Conservation (phyloP, 2,113 vertebrate genomes). For the Oreochromis aureus region DNA sequence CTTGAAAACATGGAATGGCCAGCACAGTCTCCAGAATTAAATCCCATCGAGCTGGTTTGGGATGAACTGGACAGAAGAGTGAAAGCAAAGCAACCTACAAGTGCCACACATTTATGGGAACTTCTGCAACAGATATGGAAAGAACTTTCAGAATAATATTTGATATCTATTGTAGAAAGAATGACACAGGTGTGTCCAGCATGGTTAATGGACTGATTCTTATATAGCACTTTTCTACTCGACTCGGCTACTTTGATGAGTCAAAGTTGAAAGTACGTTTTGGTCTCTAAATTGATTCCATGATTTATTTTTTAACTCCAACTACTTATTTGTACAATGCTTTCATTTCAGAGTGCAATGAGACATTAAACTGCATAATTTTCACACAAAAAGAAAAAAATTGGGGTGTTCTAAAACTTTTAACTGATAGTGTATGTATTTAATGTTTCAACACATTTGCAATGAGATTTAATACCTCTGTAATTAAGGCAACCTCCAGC, state of each 20-base stretch:
- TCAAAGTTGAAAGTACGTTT: background rate
- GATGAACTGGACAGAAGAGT: background rate
- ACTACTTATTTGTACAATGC: background rate
- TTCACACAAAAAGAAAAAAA: background rate
- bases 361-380: background rate
- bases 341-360: background rate
- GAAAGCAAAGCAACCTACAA: background rate
- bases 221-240: background rate
- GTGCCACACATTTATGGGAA: background rate
- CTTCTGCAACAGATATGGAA: background rate
- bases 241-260: background rate
- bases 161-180: background rate
- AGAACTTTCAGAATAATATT: background rate
- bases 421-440: accelerated
- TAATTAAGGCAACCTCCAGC: slow-evolving; percentile 59
- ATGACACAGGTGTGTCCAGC: background rate
- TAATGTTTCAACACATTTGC: background rate
- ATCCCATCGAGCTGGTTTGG: accelerated
- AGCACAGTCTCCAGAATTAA: background rate
- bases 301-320: background rate
- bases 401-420: background rate
- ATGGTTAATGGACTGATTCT: background rate
- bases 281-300: background rate
- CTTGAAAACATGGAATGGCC: accelerated
- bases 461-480: background rate